Evolutionary conservation across 1,140 invertebrate species (phyloP).

Genomic region (Augochlora pura): DNA sequence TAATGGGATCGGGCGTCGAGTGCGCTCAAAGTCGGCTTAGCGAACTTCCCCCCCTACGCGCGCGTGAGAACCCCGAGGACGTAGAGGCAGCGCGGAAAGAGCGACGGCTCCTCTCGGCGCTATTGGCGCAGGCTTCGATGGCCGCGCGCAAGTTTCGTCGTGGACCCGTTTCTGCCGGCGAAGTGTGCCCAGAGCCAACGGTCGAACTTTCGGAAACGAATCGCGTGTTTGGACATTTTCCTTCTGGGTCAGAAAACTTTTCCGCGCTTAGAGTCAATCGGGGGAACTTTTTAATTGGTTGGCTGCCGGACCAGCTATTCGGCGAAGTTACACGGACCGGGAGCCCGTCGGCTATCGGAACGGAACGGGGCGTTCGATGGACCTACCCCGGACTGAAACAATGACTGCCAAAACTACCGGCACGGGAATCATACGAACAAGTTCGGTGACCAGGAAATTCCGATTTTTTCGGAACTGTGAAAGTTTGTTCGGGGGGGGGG

Average conservation of each 20-base stretch:
- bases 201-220: neutral
- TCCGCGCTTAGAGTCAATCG: too few relatives aligned
- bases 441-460: too few relatives aligned
- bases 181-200: neutral
- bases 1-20: conserved; percentile 32
- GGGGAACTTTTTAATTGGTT: neutral
- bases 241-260: neutral
- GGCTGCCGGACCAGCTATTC: neutral
- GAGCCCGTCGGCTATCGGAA: too few relatives aligned
- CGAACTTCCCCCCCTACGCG: neutral
- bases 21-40: neutral
- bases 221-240: neutral
- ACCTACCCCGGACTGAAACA: too few relatives aligned
- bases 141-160: neutral
- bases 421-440: too few relatives aligned
- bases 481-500: too few relatives aligned
- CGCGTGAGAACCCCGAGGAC: neutral
- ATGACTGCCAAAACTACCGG: too few relatives aligned
- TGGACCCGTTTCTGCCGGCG: neutral
- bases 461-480: too few relatives aligned
- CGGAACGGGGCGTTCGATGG: too few relatives aligned
- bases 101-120: too few relatives aligned
- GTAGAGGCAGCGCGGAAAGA: too few relatives aligned
- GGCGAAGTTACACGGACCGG: neutral
- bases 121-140: too few relatives aligned